Base-by-base conservation (phyloP, 2,888 invertebrate genomes). In the Drosophila anomalipes region DNA sequence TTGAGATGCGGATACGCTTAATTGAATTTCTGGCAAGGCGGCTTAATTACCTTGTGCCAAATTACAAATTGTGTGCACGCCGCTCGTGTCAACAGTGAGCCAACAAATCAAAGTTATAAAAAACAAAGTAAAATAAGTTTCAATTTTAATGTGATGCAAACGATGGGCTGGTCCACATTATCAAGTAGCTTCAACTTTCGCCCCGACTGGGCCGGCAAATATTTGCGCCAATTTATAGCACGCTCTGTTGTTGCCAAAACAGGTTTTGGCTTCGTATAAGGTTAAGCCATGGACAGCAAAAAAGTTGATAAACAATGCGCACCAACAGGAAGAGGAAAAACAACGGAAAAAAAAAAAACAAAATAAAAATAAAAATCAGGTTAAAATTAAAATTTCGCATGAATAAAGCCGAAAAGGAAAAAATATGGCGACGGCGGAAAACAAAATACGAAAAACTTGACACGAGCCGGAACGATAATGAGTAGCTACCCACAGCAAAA, bases 211-310 rank as follows among this genome's bases (percentile, higher is more conserved):
- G 35, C 75, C 61, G 66, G 61, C 82, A 87, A 91, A 87, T 89
- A 87, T 87, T 87, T 87, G 76, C 79, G 70, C 79, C 72, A 84
- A 89, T 84, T 89, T 89, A 84, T 87, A 73, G 83, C 86, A 78
- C 79, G 79, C 81, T 83, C 66, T 73, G 22, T 22, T 82, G 69
- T 61, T 67, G 61, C 67, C 58, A 70, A 74, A 84, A 68, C 79
- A 63, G 68, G 63, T 72, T 77, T 54, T 57, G 49, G 44, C 67
- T 52, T 58, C 44, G 86, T 61, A 88, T 88, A 77, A 82, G 77
- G 73, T 63, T 70, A 72, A 77, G 82, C 74, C 79, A 4, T 41
- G 58, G 70, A 35, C 39, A 19, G 32, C 37, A 44, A 64, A 70
- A 4, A 83, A 86, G 87, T 81, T 83, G 89, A 83, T 83, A 86